Base-by-base conservation (phyloP, 53 echinoderm and acorn worm species). In the Antedon mediterranea region DNA sequence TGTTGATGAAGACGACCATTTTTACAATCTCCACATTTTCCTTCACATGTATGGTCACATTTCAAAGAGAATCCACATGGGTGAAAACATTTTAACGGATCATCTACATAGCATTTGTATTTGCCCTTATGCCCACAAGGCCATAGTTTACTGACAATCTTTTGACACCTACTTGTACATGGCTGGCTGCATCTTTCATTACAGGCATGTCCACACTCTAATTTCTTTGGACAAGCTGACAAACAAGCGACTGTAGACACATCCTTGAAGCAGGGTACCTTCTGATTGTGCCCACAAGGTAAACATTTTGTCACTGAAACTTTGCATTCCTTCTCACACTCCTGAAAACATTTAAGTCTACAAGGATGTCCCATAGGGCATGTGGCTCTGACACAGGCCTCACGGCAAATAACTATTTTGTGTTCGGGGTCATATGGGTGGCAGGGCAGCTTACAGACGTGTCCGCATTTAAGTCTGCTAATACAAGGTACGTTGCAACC, bases 1-100 rank as follows among this genome's bases (percentile, higher is more conserved):
- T 79, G 43, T 7, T 79, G 57, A 74, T 97, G 97, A 4, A 97
- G 44, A 28, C 89, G 83, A 32, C 97, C 97, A 79, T 80, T 43
- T 31, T 80, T 75, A 75, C 97, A 97, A 23, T 71, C 81, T 14
- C 97, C 89, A 32, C 97, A 97, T 0, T 87, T 87, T 34, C 98
- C 92, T 20, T 14, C 27, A 74, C 92, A 92, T 32, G 18, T 31
- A 72, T 98, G 98, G 0, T 80, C 86, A 77, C 98, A 98, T 71
- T 82, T 77, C 30, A 98, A 76, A 9, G 32, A 37, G 26, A 33
- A 71, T 5, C 32, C 32, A 43, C 98, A 98, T 33, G 82, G 75
- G 29, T 72, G 29, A 2, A 90, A 83, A 73, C 98, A 92, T 3
- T 13, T 2, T 23, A 57, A 15, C 11, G 57, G 20, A 57, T 57